A percentile compares a stretch with the other conserved stretches of the same genome.
Evolutionary conservation across 2,797 vertebrate species (phyloP).

Genomic region (Prionace glauca): DNA sequence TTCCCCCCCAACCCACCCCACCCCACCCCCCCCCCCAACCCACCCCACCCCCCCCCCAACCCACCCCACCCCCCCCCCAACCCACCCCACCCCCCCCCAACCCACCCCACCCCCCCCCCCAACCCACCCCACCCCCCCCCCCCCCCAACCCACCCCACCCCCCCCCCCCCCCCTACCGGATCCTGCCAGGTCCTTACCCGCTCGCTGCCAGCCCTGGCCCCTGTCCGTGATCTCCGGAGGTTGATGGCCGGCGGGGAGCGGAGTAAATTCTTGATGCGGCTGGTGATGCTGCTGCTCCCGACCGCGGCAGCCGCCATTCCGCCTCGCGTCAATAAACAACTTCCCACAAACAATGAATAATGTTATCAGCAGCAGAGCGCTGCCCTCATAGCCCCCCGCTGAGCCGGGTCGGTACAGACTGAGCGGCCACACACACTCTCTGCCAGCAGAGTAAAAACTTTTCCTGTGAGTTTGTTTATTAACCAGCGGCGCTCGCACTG

Average conservation of each 20-base stretch:
- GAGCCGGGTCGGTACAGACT: no score
- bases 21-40: no score
- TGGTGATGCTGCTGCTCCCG: neutral
- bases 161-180: neutral
- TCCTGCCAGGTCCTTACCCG: neutral
- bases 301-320: neutral
- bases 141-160: neutral
- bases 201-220: neutral
- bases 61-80: no score
- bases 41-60: no score
- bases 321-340: neutral
- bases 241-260: neutral
- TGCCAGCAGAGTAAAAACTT: no score
- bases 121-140: neutral
- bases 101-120: no score
- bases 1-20: no score
- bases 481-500: neutral
- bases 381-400: neutral
- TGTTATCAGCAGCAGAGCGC: neutral
- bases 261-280: constrained; percentile 22
- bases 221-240: neutral
- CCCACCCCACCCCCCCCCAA: neutral
- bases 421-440: no score
- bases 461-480: neutral
- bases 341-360: neutral